A percentile compares a stretch with the other conserved stretches of the same genome.
These are phyloP conservation scores for Neuroterus valhalla DNA, from an alignment of 1,140 invertebrate genomes.

Conservation along the genomic window DNA sequence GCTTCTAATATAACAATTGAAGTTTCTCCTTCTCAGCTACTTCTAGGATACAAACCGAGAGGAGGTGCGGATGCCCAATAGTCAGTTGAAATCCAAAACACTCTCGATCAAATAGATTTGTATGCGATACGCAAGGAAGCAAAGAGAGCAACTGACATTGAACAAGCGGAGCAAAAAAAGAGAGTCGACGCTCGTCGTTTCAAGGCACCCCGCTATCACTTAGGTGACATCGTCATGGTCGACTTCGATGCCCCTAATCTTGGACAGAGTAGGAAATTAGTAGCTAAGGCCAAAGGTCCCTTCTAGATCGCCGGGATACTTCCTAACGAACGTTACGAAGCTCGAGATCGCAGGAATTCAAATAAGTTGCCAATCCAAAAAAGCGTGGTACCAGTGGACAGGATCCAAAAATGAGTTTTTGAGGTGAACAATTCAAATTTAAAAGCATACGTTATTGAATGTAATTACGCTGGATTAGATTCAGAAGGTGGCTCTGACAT, in stretches of 20 bases:
- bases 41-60: conserved; percentile 47
- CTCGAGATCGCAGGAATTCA: conserved; percentile 42
- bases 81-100: conserved; percentile 36
- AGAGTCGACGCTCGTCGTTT: conserved; percentile 38
- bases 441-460: too few species aligned
- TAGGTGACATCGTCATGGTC: conserved; percentile 49
- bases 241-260: conserved; percentile 19
- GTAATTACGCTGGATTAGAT: too few species aligned
- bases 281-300: conserved; percentile 47
- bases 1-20: conserved; percentile 39
- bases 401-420: conserved; percentile 37
- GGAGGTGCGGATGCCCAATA: conserved; percentile 36
- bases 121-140: conserved; percentile 32
- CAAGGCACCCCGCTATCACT: conserved; percentile 37
- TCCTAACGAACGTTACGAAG: conserved; percentile 58
- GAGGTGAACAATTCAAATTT: too few species aligned
- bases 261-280: conserved; percentile 46
- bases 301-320: conserved; percentile 56
- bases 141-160: conserved; percentile 9
- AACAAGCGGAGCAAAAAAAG: conserved; percentile 34
- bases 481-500: too few species aligned
- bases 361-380: conserved; percentile 29
- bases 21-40: conserved; percentile 57
- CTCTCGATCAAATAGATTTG: conserved; percentile 40
- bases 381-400: conserved; percentile 39